phyloP scores from a whole-genome alignment of 2,113 vertebrate species.

The Sebastes schlegelii region DNA sequence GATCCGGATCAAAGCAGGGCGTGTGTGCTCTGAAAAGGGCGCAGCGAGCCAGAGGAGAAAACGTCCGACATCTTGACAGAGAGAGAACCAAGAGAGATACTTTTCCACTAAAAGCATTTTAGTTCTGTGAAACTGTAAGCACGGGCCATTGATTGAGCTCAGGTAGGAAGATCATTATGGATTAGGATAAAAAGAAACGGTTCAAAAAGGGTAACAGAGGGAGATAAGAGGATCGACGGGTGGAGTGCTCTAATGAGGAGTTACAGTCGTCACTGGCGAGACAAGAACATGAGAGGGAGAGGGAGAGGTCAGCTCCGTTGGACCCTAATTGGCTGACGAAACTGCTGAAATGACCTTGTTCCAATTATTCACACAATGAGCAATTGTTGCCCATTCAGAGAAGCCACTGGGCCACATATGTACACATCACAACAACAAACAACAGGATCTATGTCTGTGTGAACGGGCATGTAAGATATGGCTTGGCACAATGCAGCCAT shows the following conservation, averaged over 20 bases:
- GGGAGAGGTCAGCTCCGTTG: conserved; percentile 47
- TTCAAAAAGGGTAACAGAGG: conserved; percentile 2
- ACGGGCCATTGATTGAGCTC: background rate
- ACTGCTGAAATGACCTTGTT: conserved; percentile 73
- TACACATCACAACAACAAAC: conserved; percentile 67
- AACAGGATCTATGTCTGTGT: conserved; percentile 47
- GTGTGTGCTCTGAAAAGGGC: conserved; percentile 43
- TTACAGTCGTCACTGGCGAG: conserved; percentile 41
- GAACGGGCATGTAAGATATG: conserved; percentile 46
- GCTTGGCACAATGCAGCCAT: conserved; percentile 22
- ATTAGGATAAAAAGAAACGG: background rate
- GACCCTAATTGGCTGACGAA: conserved; percentile 75
- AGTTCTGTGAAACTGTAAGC: background rate
- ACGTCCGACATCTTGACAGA: conserved; percentile 46
- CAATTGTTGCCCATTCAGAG: conserved; percentile 63
- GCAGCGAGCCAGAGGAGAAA: conserved; percentile 48
- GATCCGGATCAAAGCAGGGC: conserved; percentile 66
- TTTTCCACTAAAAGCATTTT: conserved; percentile 26
- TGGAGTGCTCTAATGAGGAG: conserved; percentile 50
- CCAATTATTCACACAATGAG: conserved; percentile 76
- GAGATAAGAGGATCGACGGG: conserved; percentile 9
- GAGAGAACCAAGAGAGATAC: conserved; percentile 15
- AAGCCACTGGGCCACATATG: conserved; percentile 55
- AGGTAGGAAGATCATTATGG: background rate
- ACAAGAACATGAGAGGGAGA: conserved; percentile 36